Conservation (phyloP, 1,140 invertebrate genomes). For the Phymorhynchus buccinoides region DNA sequence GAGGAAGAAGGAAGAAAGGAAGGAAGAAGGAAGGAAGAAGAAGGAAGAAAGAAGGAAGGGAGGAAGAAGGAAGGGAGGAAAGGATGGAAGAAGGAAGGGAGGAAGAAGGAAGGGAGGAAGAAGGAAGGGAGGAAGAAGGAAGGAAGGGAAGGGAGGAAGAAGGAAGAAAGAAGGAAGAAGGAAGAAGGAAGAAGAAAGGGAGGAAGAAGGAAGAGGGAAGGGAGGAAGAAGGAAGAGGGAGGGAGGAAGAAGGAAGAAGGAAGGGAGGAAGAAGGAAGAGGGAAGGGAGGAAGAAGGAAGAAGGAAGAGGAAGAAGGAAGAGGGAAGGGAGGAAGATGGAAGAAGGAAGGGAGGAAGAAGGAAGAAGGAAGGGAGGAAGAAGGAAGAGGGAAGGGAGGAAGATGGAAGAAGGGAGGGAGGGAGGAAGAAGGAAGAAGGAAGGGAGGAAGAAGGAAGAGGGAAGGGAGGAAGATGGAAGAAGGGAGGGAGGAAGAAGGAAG, state of each 20-base stretch:
- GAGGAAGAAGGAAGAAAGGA: neutral
- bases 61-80: neutral
- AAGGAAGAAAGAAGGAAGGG: neutral
- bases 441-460: too few species aligned
- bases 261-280: too few species aligned
- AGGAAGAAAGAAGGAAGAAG: neutral
- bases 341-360: neutral
- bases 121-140: neutral
- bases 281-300: too few species aligned
- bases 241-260: too few species aligned
- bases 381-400: neutral
- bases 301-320: neutral
- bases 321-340: neutral
- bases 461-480: too few species aligned
- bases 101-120: neutral
- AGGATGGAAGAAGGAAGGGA: neutral
- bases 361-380: neutral
- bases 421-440: too few species aligned
- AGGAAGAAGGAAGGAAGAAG: neutral
- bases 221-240: too few species aligned
- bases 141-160: neutral
- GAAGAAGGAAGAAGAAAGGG: neutral
- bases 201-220: too few species aligned
- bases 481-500: too few species aligned
- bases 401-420: too few species aligned